Base-by-base conservation (phyloP, 2,113 vertebrate genomes). In the Apodemus sylvaticus region DNA sequence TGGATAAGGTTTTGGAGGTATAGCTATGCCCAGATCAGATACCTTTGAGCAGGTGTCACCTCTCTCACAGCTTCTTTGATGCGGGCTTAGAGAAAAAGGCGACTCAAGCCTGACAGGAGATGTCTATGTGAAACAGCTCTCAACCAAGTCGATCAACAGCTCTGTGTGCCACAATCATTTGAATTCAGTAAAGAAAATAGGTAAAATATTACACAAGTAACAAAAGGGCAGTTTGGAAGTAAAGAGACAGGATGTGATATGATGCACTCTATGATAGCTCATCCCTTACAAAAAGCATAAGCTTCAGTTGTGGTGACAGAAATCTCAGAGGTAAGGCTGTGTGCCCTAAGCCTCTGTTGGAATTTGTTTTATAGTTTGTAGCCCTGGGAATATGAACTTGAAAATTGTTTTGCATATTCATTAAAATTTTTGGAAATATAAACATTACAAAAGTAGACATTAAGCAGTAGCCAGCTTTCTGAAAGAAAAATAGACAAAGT, bases 111-210 rank as follows among this genome's bases (percentile, higher is more conserved):
- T 89, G 26, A 77, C 90, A n/a, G 16, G 55, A 26, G n/a, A n/a
- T 70, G 20, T 39, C 34, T 74, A 39, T 53, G 39, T 91, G 78
- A 74, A 88, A 87, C 86, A 14, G 51, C 31, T 93, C 36, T 93
- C 36, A 68, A 34, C 1, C 13, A 36, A 77, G 9, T 85, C 42
- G 26, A 7, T 78, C 22, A 22, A 12, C n/a, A 70, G 7, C 2
- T 82, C 45, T 94, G 62, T 3, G 0, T 39, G 29, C 14, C 20
- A 86, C 5, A 89, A 85, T 71, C 29, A 71, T 8, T 89, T 86
- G 48, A 81, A 20, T 78, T 83, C 2, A 39, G 16, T 12, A 29
- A n/a, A 91, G 45, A 87, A 82, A 93, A 74, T 29, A 24, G 36
- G 9, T 45, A 48, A 82, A 93, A 48, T 0, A 39, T 26, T 77